Conservation (phyloP, 1,140 invertebrate species). For the Pectinophora gossypiella region DNA sequence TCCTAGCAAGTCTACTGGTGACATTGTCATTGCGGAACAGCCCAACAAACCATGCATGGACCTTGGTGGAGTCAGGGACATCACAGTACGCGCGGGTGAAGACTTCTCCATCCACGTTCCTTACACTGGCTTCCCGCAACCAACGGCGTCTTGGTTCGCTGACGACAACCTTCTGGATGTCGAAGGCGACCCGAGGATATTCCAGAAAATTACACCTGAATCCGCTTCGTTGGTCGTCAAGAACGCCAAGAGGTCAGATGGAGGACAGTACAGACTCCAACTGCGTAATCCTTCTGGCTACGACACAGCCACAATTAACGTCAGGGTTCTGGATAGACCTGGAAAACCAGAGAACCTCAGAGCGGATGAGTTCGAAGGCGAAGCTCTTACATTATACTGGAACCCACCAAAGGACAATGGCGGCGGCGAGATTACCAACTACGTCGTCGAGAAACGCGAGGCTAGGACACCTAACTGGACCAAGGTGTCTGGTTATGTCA, state of each 20-base stretch:
- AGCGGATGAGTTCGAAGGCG: slow-evolving; percentile 96
- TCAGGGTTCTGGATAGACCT: slow-evolving; percentile 95
- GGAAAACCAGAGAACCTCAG: slow-evolving; percentile 89
- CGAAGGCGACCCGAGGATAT: slow-evolving; percentile 85
- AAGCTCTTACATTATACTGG: slow-evolving; percentile 97
- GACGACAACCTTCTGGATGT: slow-evolving; percentile 85
- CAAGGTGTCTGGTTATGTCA: slow-evolving; percentile 94
- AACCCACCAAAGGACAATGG: slow-evolving; percentile 97
- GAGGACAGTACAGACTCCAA: slow-evolving; percentile 94
- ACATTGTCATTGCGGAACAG: slow-evolving; percentile 94
- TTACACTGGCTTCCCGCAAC: slow-evolving; percentile 96
- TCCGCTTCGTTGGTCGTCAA: slow-evolving; percentile 93
- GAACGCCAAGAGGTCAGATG: slow-evolving; percentile 92
- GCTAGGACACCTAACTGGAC: slow-evolving; percentile 88
- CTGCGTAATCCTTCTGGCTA: slow-evolving; percentile 96
- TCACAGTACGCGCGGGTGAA: slow-evolving; percentile 97
- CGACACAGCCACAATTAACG: slow-evolving; percentile 95
- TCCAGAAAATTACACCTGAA: slow-evolving; percentile 91
- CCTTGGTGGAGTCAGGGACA: slow-evolving; percentile 93
- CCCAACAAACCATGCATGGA: slow-evolving; percentile 98
- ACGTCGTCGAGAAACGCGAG: slow-evolving; percentile 97
- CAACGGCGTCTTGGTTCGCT: slow-evolving; percentile 94
- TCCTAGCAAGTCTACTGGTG: slow-evolving; percentile 92
- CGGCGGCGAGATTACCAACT: slow-evolving; percentile 96
- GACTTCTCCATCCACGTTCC: slow-evolving; percentile 97